Evolutionary conservation across 2,797 vertebrate species (phyloP).

Genomic region (Oreortyx pictus): DNA sequence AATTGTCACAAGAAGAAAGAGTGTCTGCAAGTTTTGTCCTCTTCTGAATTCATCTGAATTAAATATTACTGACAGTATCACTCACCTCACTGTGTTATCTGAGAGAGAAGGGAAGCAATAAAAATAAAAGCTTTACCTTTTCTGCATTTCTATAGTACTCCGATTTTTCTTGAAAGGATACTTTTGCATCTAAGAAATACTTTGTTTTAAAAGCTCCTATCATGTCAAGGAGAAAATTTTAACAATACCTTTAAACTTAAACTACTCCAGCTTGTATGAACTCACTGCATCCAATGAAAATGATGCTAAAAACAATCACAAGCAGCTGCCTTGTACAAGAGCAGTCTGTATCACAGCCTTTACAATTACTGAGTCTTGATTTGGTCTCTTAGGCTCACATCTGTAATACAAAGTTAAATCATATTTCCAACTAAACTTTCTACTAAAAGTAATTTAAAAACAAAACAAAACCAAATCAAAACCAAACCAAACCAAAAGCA

Average conservation of each 20-base stretch:
- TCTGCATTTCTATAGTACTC: background rate
- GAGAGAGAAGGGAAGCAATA: background rate
- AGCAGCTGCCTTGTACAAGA: background rate
- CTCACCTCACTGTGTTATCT: background rate
- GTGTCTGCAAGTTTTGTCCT: conserved; percentile 35
- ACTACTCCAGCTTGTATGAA: background rate
- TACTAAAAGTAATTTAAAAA: background rate
- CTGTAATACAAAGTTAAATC: background rate
- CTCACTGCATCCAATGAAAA: background rate
- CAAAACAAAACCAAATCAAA: too few relatives aligned
- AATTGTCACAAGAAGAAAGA: conserved; percentile 51
- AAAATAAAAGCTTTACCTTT: background rate
- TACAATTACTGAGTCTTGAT: background rate
- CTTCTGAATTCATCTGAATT: conserved; percentile 29
- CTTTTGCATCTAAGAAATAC: background rate
- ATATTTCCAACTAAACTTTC: background rate
- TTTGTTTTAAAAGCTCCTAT: background rate
- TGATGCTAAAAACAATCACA: background rate
- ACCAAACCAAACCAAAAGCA: background rate
- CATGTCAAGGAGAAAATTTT: background rate
- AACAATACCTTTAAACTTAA: background rate
- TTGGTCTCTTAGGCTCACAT: background rate
- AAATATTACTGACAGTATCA: conserved; percentile 24
- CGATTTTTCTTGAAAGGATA: background rate
- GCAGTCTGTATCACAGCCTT: background rate